Evolutionary conservation across 2,113 vertebrate genomes (phyloP).

Genomic region (Lophius piscatorius): DNA sequence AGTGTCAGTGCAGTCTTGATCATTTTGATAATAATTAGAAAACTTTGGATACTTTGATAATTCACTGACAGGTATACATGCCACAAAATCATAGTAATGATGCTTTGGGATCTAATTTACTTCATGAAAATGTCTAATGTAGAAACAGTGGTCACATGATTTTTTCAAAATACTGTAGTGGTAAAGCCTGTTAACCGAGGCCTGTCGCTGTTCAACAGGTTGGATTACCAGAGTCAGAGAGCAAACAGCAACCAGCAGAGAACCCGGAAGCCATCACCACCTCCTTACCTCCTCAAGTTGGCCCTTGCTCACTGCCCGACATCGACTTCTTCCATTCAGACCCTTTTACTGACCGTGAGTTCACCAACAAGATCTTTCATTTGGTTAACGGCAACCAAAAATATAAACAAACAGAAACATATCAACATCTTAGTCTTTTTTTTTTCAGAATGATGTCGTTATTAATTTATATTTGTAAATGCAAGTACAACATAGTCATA

Average conservation of each 20-base stretch:
- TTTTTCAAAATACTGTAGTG: not conserved
- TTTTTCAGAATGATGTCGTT: not conserved
- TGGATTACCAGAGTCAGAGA: conserved; percentile 85
- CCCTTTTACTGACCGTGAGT: conserved; percentile 95
- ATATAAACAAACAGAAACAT: no score
- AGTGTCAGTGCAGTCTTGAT: no score
- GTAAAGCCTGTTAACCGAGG: not conserved
- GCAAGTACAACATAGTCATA: not conserved
- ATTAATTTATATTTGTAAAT: not conserved
- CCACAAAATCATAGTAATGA: no score
- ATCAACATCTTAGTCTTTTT: not conserved
- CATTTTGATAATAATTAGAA: no score
- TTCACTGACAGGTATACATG: no score
- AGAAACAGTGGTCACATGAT: not conserved
- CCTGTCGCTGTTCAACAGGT: conserved; percentile 69
- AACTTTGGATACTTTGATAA: no score
- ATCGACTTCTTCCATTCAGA: conserved; percentile 95
- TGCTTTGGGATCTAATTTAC: no score
- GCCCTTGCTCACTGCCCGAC: conserved; percentile 79
- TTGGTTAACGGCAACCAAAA: not conserved
- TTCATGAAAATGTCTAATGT: no score
- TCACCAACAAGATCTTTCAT: not conserved
- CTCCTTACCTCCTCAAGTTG: conserved; percentile 64
- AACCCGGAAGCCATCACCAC: conserved; percentile 61
- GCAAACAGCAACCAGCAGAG: conserved; percentile 74